Evolutionary conservation across 2,888 invertebrate genomes (phyloP).

Genomic region (Coleophora deauratella): DNA sequence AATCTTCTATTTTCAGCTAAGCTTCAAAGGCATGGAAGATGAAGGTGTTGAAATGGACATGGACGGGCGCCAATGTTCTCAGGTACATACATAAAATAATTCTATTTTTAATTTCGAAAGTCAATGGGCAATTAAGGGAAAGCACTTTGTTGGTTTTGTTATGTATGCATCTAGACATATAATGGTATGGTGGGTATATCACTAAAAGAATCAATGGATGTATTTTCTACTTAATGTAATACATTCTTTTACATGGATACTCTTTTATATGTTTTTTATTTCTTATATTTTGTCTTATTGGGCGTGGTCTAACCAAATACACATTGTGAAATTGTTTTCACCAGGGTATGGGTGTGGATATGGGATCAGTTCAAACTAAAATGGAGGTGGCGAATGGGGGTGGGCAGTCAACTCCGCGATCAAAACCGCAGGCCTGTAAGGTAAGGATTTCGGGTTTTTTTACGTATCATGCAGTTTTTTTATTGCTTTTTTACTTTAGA

Average conservation of each 20-base stretch:
- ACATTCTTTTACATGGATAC: too few species aligned
- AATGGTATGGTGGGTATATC: too few species aligned
- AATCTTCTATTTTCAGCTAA: slow-evolving; percentile 47
- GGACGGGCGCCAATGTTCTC: slow-evolving; percentile 65
- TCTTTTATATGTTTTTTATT: too few species aligned
- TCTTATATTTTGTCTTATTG: too few species aligned
- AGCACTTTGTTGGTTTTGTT: too few species aligned
- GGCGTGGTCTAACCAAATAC: background rate
- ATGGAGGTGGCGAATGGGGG: slow-evolving; percentile 60
- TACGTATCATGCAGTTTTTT: too few species aligned
- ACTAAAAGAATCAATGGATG: too few species aligned
- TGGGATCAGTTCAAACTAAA: slow-evolving; percentile 67
- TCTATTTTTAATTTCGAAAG: background rate
- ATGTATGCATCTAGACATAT: too few species aligned
- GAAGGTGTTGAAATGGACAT: slow-evolving; percentile 69
- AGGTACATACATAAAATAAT: slow-evolving; percentile 43
- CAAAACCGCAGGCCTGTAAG: slow-evolving; percentile 84
- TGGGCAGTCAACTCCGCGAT: slow-evolving; percentile 63
- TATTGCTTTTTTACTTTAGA: too few species aligned
- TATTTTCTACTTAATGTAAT: too few species aligned
- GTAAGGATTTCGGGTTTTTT: slow-evolving; percentile 25
- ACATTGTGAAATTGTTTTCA: slow-evolving; percentile 14
- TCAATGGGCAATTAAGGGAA: background rate
- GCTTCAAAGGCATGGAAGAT: slow-evolving; percentile 69
- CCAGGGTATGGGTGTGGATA: slow-evolving; percentile 64